Evolutionary conservation across 2,888 invertebrate species (phyloP).

Genomic region (Acleris literana): DNA sequence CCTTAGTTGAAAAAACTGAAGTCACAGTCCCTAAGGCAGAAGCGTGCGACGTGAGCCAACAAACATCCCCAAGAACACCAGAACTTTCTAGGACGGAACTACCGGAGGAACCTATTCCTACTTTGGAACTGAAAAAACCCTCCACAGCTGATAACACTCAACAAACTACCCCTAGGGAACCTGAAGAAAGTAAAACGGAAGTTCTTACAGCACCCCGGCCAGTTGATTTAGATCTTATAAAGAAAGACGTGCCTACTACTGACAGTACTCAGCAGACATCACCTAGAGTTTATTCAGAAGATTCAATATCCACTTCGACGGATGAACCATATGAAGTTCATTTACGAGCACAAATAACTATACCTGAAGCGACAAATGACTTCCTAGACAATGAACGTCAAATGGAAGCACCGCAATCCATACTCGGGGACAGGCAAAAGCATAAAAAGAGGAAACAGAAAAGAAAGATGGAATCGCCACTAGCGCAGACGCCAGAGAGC

Average conservation of each 20-base stretch:
- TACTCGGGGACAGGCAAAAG: slow-evolving; percentile 66
- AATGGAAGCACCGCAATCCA: slow-evolving; percentile 57
- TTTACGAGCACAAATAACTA: slow-evolving; percentile 82
- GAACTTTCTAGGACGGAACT: slow-evolving; percentile 33
- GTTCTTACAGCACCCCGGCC: slow-evolving; percentile 18
- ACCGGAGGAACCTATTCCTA: slow-evolving; percentile 38
- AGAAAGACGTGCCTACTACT: slow-evolving; percentile 39
- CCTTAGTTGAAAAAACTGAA: slow-evolving; percentile 27
- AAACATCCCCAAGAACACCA: slow-evolving; percentile 50
- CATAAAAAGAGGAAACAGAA: slow-evolving; percentile 70
- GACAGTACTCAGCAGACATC: slow-evolving; percentile 79
- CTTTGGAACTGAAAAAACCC: slow-evolving; percentile 31
- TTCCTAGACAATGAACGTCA: slow-evolving; percentile 72
- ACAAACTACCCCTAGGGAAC: slow-evolving; percentile 84
- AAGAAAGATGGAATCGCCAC: slow-evolving; percentile 68
- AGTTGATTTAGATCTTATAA: slow-evolving; percentile 48
- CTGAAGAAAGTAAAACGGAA: slow-evolving; percentile 36
- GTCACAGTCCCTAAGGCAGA: slow-evolving; percentile 40
- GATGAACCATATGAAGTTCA: slow-evolving; percentile 85
- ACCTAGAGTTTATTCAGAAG: slow-evolving; percentile 81
- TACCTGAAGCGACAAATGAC: slow-evolving; percentile 73
- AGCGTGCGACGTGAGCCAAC: slow-evolving; percentile 43
- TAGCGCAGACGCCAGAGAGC: slow-evolving; percentile 71
- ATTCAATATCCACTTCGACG: slow-evolving; percentile 76
- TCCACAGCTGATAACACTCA: slow-evolving; percentile 56